Evolutionary conservation across 2,888 invertebrate species (phyloP), one percentile per base, ranked within the genome.

Genomic region (Chrysotoxum bicinctum): DNA sequence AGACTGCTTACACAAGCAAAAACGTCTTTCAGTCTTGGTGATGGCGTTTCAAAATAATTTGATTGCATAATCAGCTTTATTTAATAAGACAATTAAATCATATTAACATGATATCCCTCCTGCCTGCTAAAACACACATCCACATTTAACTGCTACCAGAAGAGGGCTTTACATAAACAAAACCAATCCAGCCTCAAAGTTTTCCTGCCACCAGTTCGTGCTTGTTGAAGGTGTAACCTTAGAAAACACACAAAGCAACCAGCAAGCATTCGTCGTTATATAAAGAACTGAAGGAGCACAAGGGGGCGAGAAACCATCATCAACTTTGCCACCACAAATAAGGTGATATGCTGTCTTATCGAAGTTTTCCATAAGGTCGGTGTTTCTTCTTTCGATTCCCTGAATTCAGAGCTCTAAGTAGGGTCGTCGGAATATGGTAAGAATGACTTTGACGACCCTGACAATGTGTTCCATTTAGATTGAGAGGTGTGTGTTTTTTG

Each of bases 1-100:
- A 35, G 10, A 35, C 1, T n/a, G 2, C 3, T 21, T 1, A 6
- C 9, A 26, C 8, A 6, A 30, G 21, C n/a, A 32, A 12, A 26
- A 5, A 3, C 50, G 19, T 16, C 23, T 62, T 16, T n/a, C n/a
- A n/a, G n/a, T 32, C 54, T 16, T n/a, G 56, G 54, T 73, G 56
- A 60, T 73, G 54, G 35, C 37, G 35, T 21, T 37, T 21, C 35
- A 58, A 35, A 58, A 73, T 83, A 83, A 83, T 78, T 78, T 73
- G 60, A 83, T 83, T 83, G 73, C 73, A 83, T 83, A 78, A 83
- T 83, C 82, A 83, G 78, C 73, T 68, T 62, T 72, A 82, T 45
- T 82, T 82, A 69, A 83, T 83, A 78, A 78, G 82, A 48, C 48
- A 68, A 83, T 83, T 78, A 83, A 58, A 58, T 78, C 82, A 78